A percentile compares a stretch with the other conserved stretches of the same genome.
Evolutionary conservation across 35 echinoderm and acorn worm genomes (phyloP).

Genomic region (Stichopus chloronotus): DNA sequence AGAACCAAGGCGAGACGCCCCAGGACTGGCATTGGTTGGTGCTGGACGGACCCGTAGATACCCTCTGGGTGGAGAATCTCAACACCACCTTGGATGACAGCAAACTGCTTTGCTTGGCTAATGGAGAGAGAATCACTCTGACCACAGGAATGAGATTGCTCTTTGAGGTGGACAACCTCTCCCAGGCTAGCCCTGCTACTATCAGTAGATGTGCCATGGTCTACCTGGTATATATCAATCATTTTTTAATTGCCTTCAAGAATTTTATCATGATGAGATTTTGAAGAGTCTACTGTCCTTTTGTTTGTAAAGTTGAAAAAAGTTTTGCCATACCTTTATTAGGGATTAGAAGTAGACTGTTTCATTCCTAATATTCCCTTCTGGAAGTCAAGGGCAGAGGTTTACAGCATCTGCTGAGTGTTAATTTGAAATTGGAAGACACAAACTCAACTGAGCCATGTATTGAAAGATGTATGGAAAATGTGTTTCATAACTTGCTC

Average conservation of each 20-base stretch:
- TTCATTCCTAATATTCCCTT: no score
- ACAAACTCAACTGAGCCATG: no score
- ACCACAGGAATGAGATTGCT: conserved; percentile 88
- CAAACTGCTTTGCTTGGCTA: conserved; percentile 93
- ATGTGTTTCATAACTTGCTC: no score
- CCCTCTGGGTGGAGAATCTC: conserved; percentile 97
- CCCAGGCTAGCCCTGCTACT: conserved; percentile 96
- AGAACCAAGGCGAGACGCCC: conserved; percentile 70
- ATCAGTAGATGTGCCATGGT: conserved; percentile 99
- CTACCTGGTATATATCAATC: conserved; percentile 75
- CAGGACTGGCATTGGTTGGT: conserved; percentile 94
- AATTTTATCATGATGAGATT: no score
- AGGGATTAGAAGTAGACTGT: no score
- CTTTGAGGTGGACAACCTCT: conserved; percentile 98
- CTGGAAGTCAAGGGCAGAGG: no score
- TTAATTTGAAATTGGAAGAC: no score
- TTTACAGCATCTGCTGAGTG: no score
- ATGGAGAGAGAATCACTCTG: conserved; percentile 92
- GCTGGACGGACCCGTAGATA: conserved; percentile 95
- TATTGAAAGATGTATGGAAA: no score
- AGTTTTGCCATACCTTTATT: background rate
- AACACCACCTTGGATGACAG: conserved; percentile 96
- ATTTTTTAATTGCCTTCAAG: background rate
- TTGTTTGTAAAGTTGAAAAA: background rate
- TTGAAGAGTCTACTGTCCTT: no score